Base-by-base conservation (phyloP, 2,888 invertebrate genomes). In the Fragum whitleyi region DNA sequence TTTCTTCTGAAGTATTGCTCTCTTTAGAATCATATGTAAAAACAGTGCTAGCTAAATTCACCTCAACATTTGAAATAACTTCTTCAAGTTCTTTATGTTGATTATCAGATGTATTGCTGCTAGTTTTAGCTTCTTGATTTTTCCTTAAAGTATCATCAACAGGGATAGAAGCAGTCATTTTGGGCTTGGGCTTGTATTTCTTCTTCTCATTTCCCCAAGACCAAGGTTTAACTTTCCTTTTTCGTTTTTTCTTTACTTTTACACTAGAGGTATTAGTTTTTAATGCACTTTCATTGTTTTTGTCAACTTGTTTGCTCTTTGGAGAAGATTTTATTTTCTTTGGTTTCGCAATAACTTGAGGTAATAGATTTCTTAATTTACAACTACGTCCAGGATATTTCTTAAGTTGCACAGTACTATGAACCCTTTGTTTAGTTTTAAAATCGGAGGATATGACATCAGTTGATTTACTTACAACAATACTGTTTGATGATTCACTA, bases 141-240 rank as follows among this genome's bases (percentile, higher is more conserved):
- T 36, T 9, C 32, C 9, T 3, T 9, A 36, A 6, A 9, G 3
- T 9, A 36, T 6, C 32, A 36, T 36, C 32, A 3, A 6, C 32
- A 6, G 32, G 32, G 32, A 6, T 36, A 36, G 32, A 9, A 36
- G 32, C 9, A 9, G 26, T 9, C 19, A 62, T 53, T 28, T 85
- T 85, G 36, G 75, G 69, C 61, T 85, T 85, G 11, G 85, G 85
- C 79, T 85, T 85, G 68, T 79, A 85, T 62, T 69, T 79, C 57
- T 82, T 85, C 59, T 85, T 85, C 53, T 85, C 85, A 77, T 85
- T 85, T 16, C 85, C 85, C 85, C 85, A 85, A 14, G 85, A 85
- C 85, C 85, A 85, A 23, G 85, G 85, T 59, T 85, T 85, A 16
- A 85, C 85, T 75, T 85, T 85, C 47, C 79, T 57, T 75, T 71